These are phyloP conservation scores for Bothrops jararaca DNA, from an alignment of 2,113 vertebrate genomes.

Conservation along the genomic window DNA sequence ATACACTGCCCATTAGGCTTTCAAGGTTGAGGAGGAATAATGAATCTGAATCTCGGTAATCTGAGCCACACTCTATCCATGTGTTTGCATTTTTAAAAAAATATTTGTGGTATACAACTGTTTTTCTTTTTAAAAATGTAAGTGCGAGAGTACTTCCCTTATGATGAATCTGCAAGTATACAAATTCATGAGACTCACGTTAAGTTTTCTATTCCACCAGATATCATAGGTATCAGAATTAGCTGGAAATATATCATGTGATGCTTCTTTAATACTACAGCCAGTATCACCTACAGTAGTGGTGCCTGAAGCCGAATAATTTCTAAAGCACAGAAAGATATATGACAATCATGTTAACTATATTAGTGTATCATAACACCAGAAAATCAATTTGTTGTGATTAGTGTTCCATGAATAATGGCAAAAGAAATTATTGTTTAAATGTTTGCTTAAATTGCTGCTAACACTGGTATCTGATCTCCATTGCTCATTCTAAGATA, in stretches of 20 bases:
- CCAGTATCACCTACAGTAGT: not conserved
- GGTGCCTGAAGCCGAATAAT: not conserved
- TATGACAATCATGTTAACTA: not conserved
- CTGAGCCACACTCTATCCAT: not conserved
- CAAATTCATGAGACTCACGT: not conserved
- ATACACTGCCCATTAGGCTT: not conserved
- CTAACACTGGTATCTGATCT: constrained; percentile 14
- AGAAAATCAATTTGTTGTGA: constrained; percentile 17
- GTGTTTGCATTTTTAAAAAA: not conserved
- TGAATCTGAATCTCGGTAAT: not conserved
- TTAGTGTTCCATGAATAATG: constrained; percentile 24
- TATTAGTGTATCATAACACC: not conserved
- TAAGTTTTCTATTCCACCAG: not conserved
- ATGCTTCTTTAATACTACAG: not conserved
- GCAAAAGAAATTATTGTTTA: constrained; percentile 34
- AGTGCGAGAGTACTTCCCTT: not conserved
- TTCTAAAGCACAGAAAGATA: not conserved
- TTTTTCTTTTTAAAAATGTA: not conserved
- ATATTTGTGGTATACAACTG: not conserved
- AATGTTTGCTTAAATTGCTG: constrained; percentile 19
- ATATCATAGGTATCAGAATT: not conserved
- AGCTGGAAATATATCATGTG: constrained; percentile 15
- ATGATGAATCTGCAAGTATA: not conserved
- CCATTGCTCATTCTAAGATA: constrained; percentile 14
- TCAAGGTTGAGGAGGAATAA: not conserved